Percentiles rank a stretch among this genome's conserved stretches.
Conservation (phyloP, 2,113 vertebrate species). For the Atractosteus spatula region DNA sequence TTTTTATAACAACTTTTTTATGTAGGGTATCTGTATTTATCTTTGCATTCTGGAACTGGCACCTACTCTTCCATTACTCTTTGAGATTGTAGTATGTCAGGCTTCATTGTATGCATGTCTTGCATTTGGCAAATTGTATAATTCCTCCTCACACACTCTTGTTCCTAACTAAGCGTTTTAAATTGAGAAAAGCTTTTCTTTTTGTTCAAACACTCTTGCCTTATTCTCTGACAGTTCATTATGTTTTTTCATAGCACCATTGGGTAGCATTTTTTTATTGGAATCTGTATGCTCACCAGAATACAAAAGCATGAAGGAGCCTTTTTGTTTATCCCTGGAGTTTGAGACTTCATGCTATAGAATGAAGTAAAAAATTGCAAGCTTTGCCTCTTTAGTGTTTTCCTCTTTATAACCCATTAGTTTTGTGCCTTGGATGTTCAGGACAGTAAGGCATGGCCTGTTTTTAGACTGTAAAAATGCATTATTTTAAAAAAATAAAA, state of each 20-base stretch:
- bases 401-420: constrained; percentile 35
- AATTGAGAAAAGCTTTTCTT: constrained; percentile 22
- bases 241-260: constrained; percentile 13
- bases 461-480: constrained; percentile 74
- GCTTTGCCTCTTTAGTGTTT: constrained; percentile 29
- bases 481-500: constrained; percentile 75
- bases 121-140: too few species aligned
- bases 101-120: constrained; percentile 10
- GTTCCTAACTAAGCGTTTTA: constrained; percentile 16
- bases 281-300: constrained; percentile 21
- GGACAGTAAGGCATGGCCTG: constrained; percentile 63
- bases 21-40: too few species aligned
- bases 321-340: constrained; percentile 43
- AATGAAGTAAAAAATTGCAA: constrained; percentile 42
- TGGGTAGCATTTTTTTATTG: constrained; percentile 29
- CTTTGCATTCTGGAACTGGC: too few species aligned
- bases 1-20: too few species aligned
- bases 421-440: constrained; percentile 54
- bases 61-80: too few species aligned
- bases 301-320: constrained; percentile 42
- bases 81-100: too few species aligned
- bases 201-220: constrained; percentile 27
- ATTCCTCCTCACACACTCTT: too few species aligned
- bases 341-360: constrained; percentile 52
- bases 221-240: neutral